Percentiles rank a stretch among this genome's conserved stretches.
These are phyloP conservation scores for Phoxinus phoxinus DNA, from an alignment of 2,113 vertebrate genomes.

Conservation along the genomic window DNA sequence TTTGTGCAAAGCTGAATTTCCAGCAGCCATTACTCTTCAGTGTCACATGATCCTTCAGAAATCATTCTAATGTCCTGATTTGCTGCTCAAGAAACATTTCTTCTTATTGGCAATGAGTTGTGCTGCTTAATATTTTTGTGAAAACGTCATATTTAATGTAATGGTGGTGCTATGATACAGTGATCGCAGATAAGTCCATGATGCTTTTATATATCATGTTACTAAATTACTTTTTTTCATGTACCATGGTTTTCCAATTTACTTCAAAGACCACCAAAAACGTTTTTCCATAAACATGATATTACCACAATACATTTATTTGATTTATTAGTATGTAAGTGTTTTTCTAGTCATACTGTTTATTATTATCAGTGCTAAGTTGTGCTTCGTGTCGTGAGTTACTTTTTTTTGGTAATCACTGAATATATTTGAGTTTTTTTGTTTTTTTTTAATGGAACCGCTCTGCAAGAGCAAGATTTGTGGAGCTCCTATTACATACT, in stretches of 20 bases:
- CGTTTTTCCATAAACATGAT: not conserved
- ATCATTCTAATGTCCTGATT: not conserved
- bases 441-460: not conserved
- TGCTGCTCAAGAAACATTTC: not conserved
- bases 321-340: not conserved
- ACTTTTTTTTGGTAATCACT: not conserved
- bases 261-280: not conserved
- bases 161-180: not conserved
- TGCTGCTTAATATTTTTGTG: not conserved
- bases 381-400: not conserved
- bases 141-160: not conserved
- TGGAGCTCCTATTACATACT: not conserved
- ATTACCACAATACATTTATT: not conserved
- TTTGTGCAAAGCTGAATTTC: not conserved
- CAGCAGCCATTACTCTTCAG: not conserved
- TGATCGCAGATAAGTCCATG: too few species aligned
- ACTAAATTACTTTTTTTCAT: too few species aligned
- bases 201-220: too few species aligned
- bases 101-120: not conserved
- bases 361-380: not conserved
- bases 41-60: not conserved
- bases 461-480: not conserved
- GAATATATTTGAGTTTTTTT: not conserved
- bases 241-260: not conserved
- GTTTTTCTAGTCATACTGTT: not conserved